phyloP scores from a whole-genome alignment of 2,888 invertebrate species.

The Dolichomitus sp. region DNA sequence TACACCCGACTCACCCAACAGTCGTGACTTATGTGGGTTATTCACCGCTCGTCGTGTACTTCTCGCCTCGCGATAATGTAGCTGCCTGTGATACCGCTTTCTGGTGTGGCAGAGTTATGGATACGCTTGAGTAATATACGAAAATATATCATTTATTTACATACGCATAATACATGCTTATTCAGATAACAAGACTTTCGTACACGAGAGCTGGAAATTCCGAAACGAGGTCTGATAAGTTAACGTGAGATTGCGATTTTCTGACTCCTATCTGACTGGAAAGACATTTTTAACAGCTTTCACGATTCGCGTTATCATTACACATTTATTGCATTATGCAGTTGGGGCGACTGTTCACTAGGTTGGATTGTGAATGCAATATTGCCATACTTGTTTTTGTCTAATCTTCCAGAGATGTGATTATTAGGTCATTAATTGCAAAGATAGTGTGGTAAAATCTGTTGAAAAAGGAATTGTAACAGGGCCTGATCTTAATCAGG shows the following conservation, averaged over 20 bases:
- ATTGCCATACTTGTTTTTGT: not conserved
- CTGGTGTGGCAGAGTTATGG: slow-evolving; percentile 61
- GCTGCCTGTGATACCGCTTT: slow-evolving; percentile 75
- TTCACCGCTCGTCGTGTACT: slow-evolving; percentile 74
- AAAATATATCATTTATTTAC: slow-evolving; percentile 6
- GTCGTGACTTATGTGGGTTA: slow-evolving; percentile 70
- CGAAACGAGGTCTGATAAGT: slow-evolving; percentile 48
- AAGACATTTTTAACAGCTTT: not conserved
- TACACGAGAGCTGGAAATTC: slow-evolving; percentile 33
- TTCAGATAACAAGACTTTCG: slow-evolving; percentile 27
- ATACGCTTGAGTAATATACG: not conserved
- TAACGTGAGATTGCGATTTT: slow-evolving; percentile 37
- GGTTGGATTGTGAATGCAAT: too few relatives aligned
- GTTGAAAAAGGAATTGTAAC: not conserved
- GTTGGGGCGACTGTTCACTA: too few relatives aligned
- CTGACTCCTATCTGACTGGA: not conserved
- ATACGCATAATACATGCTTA: slow-evolving; percentile 19
- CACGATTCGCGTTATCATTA: slow-evolving; percentile 29
- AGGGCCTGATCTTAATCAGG: too few relatives aligned
- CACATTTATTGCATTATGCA: slow-evolving; percentile 21
- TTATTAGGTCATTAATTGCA: too few relatives aligned
- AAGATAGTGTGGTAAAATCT: not conserved
- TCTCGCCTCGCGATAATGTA: slow-evolving; percentile 79
- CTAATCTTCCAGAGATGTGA: too few relatives aligned
- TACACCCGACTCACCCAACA: slow-evolving; percentile 50